phyloP scores from a whole-genome alignment of 2,797 vertebrate species.

The Leuciscus waleckii region DNA sequence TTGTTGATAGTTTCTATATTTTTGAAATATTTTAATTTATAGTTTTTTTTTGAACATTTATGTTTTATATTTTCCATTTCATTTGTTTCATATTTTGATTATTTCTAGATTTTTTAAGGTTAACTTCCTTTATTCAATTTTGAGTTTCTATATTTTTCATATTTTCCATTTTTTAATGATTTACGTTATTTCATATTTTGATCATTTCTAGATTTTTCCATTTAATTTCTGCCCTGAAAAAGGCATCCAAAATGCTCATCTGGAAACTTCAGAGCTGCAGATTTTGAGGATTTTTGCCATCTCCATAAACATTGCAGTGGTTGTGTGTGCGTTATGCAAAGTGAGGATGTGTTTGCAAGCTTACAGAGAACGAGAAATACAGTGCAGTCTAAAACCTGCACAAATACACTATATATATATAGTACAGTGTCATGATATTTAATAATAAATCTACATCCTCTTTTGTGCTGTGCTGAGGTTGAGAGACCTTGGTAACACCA shows the following conservation, averaged over 20 bases:
- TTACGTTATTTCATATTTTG: background rate
- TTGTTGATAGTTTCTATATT: too few relatives aligned
- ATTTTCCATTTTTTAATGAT: background rate
- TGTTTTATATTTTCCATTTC: too few relatives aligned
- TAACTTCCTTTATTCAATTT: background rate
- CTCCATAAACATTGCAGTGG: constrained; percentile 17
- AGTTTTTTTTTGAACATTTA: too few relatives aligned
- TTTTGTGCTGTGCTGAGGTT: background rate
- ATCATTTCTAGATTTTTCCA: background rate
- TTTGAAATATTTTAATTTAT: too few relatives aligned
- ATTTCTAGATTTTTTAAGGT: too few relatives aligned
- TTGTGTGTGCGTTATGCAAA: constrained; percentile 29
- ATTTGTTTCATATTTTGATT: too few relatives aligned
- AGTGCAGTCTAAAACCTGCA: background rate
- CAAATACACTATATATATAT: background rate
- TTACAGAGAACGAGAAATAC: background rate
- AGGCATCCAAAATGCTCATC: constrained; percentile 1
- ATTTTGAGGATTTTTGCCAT: constrained; percentile 54
- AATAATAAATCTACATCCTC: background rate
- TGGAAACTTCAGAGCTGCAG: constrained; percentile 33
- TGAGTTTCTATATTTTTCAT: background rate
- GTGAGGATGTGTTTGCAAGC: constrained; percentile 9
- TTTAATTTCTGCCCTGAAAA: background rate
- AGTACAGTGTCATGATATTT: constrained; percentile 1
- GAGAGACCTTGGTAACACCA: constrained; percentile 16